Conservation (phyloP, 2,888 invertebrate genomes). For the Orthosia cruda region DNA sequence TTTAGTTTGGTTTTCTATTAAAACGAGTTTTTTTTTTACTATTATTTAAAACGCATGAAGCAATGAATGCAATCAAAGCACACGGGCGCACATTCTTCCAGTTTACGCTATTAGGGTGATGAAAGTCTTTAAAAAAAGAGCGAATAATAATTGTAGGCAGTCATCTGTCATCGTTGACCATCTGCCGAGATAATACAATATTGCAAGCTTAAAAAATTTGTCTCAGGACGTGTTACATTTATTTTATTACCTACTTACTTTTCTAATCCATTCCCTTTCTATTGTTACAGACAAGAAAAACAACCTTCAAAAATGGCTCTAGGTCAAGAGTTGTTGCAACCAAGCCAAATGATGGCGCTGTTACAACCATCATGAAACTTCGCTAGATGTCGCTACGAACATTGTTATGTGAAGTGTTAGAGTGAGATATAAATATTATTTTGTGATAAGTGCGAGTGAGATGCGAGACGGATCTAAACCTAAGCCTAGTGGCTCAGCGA, state of each 20-base stretch:
- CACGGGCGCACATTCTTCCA: too few species aligned
- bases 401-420: constrained; percentile 70
- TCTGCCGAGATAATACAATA: too few species aligned
- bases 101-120: too few species aligned
- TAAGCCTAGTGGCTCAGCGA: constrained; percentile 86
- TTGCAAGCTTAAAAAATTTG: too few species aligned
- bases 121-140: too few species aligned
- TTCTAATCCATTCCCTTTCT: constrained; percentile 1
- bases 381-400: constrained; percentile 69
- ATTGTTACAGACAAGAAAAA: constrained; percentile 54
- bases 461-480: constrained; percentile 89
- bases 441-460: constrained; percentile 80
- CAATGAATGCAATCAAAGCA: too few species aligned
- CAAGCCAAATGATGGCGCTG: constrained; percentile 66
- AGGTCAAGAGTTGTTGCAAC: constrained; percentile 28
- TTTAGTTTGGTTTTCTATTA: too few species aligned
- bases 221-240: not conserved
- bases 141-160: too few species aligned
- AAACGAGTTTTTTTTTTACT: too few species aligned
- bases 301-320: constrained; percentile 24
- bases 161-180: too few species aligned
- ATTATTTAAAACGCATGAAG: too few species aligned
- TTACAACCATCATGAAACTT: constrained; percentile 42
- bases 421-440: constrained; percentile 74
- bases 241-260: not conserved